Evolutionary conservation across 1,140 invertebrate genomes (phyloP).

Genomic region (Eueides isabella): DNA sequence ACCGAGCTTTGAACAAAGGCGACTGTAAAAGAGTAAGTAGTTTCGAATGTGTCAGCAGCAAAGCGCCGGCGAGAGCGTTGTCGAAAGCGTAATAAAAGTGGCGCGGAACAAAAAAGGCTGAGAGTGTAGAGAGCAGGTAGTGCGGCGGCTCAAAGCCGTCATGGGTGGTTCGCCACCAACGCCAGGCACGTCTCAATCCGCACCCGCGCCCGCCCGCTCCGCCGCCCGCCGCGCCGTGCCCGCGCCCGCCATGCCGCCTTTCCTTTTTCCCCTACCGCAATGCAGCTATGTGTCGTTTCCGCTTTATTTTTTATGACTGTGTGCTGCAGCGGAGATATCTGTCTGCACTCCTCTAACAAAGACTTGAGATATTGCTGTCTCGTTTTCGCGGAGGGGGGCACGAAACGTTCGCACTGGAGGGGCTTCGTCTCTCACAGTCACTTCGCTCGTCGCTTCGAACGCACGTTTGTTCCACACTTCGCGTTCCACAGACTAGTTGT

Average conservation of each 20-base stretch:
- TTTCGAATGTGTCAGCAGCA: slow-evolving; percentile 74
- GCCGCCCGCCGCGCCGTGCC: slow-evolving; percentile 54
- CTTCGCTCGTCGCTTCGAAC: slow-evolving; percentile 60
- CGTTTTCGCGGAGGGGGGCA: slow-evolving; percentile 50
- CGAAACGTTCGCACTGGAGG: slow-evolving; percentile 60
- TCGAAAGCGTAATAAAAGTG: slow-evolving; percentile 78
- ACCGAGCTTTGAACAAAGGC: slow-evolving; percentile 66
- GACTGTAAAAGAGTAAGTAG: slow-evolving; percentile 75
- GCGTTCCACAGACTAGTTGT: slow-evolving; percentile 67
- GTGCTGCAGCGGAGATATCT: slow-evolving; percentile 77
- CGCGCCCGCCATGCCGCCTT: slow-evolving; percentile 74
- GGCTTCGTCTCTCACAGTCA: slow-evolving; percentile 73
- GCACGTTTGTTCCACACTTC: slow-evolving; percentile 56
- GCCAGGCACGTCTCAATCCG: slow-evolving; percentile 78
- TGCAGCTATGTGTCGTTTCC: slow-evolving; percentile 82
- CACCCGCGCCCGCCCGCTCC: slow-evolving; percentile 69
- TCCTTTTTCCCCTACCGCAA: slow-evolving; percentile 82
- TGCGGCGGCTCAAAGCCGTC: slow-evolving; percentile 86
- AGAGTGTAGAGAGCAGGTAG: slow-evolving; percentile 63
- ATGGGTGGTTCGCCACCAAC: slow-evolving; percentile 85
- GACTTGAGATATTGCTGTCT: slow-evolving; percentile 59
- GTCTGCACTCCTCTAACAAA: slow-evolving; percentile 65
- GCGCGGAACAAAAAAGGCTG: slow-evolving; percentile 70
- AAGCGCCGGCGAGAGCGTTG: slow-evolving; percentile 68
- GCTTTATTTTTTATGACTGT: slow-evolving; percentile 79